Percentiles rank a stretch among this genome's conserved stretches.
Evolutionary conservation across 2,888 invertebrate genomes (phyloP).

Genomic region (Oeneis ivallda): DNA sequence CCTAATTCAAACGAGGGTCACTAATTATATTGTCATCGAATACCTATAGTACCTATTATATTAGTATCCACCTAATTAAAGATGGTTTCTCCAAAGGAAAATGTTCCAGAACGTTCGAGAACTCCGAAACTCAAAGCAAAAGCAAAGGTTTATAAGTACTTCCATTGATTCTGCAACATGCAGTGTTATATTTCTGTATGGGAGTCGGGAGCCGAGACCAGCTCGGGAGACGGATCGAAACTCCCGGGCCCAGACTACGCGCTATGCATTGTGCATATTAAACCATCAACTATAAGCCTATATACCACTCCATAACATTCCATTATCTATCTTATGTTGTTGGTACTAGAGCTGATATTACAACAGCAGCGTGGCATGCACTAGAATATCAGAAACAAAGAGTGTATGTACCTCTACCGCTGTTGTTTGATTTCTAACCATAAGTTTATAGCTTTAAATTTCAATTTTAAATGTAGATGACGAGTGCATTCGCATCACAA

Average conservation of each 20-base stretch:
- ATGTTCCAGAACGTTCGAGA: conserved; percentile 9
- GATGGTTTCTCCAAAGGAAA: background rate
- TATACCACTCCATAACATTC: background rate
- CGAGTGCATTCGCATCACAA: conserved; percentile 30
- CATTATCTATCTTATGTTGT: conserved; percentile 9
- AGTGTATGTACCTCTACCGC: conserved; percentile 15
- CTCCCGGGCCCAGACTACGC: conserved; percentile 42
- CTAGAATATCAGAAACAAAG: conserved; percentile 23
- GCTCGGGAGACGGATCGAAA: conserved; percentile 47
- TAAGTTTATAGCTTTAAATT: fast-evolving
- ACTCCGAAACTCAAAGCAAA: conserved; percentile 16
- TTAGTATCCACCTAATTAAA: conserved; percentile 2
- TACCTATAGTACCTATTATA: background rate
- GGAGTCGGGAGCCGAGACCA: conserved; percentile 39
- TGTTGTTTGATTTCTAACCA: conserved; percentile 18
- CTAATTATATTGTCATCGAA: too few relatives aligned
- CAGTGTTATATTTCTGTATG: conserved; percentile 36
- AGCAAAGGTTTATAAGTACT: conserved; percentile 4
- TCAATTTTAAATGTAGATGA: conserved; percentile 1
- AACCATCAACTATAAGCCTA: conserved; percentile 30
- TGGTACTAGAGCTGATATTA: background rate
- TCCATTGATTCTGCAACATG: conserved; percentile 34
- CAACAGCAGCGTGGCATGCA: conserved; percentile 18
- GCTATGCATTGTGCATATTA: conserved; percentile 38
- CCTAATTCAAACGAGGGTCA: too few relatives aligned